These are phyloP conservation scores for Germaria angustata DNA, from an alignment of 2,888 invertebrate genomes.

Conservation along the genomic window DNA sequence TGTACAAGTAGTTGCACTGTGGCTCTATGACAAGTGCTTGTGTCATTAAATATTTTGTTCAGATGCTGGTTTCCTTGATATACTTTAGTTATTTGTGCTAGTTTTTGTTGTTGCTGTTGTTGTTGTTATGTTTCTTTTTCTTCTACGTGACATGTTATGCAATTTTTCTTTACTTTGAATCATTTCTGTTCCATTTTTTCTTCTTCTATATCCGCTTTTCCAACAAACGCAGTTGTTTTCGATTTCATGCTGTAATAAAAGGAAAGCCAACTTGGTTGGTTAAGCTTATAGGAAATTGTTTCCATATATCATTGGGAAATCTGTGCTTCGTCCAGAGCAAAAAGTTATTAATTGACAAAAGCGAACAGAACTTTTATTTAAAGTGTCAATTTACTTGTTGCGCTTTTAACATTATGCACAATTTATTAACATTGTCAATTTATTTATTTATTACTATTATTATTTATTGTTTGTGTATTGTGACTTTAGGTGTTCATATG, in stretches of 20 bases:
- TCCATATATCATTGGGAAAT: no score
- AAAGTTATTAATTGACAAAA: no score
- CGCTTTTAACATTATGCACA: no score
- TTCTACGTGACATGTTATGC: slow-evolving; percentile 12
- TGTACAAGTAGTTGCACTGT: neutral
- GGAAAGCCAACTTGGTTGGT: neutral
- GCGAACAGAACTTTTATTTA: no score
- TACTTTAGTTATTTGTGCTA: neutral
- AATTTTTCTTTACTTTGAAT: slow-evolving; percentile 1
- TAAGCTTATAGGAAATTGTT: no score
- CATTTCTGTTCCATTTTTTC: no score
- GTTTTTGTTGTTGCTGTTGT: neutral
- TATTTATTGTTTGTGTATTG: no score
- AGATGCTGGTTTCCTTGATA: slow-evolving; percentile 25
- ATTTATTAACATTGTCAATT: no score
- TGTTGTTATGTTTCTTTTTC: neutral
- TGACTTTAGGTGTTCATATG: no score
- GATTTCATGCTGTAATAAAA: neutral
- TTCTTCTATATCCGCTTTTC: neutral
- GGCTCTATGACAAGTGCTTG: slow-evolving; percentile 26
- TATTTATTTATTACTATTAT: no score
- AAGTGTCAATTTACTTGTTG: no score
- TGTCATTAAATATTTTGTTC: slow-evolving; percentile 7
- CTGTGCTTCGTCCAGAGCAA: no score
- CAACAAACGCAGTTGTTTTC: neutral